These are phyloP conservation scores for Thamnaconus septentrionalis DNA, from an alignment of 2,113 vertebrate species.

Conservation along the genomic window DNA sequence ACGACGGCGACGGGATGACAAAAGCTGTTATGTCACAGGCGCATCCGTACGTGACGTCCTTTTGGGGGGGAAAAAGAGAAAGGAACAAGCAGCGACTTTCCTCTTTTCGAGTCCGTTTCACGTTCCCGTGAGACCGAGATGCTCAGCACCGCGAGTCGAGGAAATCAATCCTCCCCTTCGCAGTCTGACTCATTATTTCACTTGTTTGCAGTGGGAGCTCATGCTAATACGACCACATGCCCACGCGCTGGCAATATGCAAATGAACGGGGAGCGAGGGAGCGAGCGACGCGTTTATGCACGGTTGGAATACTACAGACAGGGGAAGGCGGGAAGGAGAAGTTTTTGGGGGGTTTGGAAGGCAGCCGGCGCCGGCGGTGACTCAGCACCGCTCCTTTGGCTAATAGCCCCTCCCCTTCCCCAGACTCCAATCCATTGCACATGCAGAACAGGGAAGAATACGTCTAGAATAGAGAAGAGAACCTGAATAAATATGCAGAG, in stretches of 20 bases:
- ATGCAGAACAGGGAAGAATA: too few species aligned
- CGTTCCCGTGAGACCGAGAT: too few species aligned
- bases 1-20: background rate
- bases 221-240: slow-evolving; percentile 17
- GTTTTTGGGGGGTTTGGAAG: slow-evolving; percentile 12
- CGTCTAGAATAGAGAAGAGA: too few species aligned
- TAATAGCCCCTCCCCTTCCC: slow-evolving; percentile 13
- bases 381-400: slow-evolving; percentile 32
- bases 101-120: too few species aligned
- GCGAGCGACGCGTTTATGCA: slow-evolving; percentile 8
- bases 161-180: background rate
- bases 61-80: too few species aligned
- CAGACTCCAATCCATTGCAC: too few species aligned
- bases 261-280: background rate
- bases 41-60: too few species aligned
- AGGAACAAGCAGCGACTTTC: too few species aligned
- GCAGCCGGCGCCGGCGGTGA: slow-evolving; percentile 22
- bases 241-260: slow-evolving; percentile 1
- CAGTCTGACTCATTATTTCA: slow-evolving; percentile 19
- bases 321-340: background rate
- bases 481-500: too few species aligned
- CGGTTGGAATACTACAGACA: background rate
- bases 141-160: too few species aligned
- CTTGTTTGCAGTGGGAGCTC: slow-evolving; percentile 2
- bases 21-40: too few species aligned